Percentiles rank a stretch among this genome's conserved stretches.
phyloP scores from a whole-genome alignment of 2,888 invertebrate species.

The Nymphalis polychloros region DNA sequence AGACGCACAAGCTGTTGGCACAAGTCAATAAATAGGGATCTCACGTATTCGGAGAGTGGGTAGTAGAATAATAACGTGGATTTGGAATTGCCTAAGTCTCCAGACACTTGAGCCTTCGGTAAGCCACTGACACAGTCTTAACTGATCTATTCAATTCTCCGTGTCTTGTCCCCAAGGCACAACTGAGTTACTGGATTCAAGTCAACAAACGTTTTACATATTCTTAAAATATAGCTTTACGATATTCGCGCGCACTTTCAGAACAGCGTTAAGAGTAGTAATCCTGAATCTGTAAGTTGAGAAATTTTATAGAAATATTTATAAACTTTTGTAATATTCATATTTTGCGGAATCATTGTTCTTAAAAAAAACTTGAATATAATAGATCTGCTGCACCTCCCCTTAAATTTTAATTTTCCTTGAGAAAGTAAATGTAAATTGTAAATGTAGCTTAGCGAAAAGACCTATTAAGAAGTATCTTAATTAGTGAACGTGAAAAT shows the following conservation, averaged over 20 bases:
- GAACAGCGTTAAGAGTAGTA: neutral
- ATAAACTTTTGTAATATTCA: neutral
- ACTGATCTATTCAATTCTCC: conserved; percentile 31
- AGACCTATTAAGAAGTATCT: conserved; percentile 58
- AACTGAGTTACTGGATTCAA: conserved; percentile 21
- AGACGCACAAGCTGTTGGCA: conserved; percentile 47
- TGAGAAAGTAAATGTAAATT: conserved; percentile 57
- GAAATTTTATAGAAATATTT: neutral
- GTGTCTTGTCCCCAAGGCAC: conserved; percentile 26
- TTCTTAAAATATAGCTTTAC: neutral
- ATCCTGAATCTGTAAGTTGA: neutral
- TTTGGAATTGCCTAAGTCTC: conserved; percentile 53
- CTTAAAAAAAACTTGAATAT: conserved; percentile 45
- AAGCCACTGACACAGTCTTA: conserved; percentile 47
- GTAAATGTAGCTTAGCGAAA: conserved; percentile 53
- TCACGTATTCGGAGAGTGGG: conserved; percentile 57
- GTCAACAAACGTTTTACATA: conserved; percentile 20
- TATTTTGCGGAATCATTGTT: conserved; percentile 42
- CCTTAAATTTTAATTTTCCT: conserved; percentile 72
- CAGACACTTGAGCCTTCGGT: conserved; percentile 55
- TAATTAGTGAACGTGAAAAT: conserved; percentile 58
- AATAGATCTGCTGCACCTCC: conserved; percentile 58
- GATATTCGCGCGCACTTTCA: neutral
- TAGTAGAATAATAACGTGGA: conserved; percentile 62
- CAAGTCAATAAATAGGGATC: conserved; percentile 61